These are phyloP conservation scores for Holcopasites calliopsidis DNA, from an alignment of 1,140 invertebrate species.

Conservation along the genomic window DNA sequence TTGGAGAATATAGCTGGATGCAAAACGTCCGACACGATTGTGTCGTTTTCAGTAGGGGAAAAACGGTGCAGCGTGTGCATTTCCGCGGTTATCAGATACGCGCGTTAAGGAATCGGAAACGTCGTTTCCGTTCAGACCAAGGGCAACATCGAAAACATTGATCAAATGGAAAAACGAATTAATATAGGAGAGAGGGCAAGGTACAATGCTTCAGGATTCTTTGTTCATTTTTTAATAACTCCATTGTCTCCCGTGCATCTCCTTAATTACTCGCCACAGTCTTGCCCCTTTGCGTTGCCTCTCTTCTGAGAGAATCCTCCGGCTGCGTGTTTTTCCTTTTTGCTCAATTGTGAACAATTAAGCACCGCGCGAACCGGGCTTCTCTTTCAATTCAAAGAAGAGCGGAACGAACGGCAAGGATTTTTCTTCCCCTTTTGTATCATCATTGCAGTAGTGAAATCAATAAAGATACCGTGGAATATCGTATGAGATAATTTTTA, in stretches of 20 bases:
- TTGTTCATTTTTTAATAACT: neutral
- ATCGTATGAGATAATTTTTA: too few relatives aligned
- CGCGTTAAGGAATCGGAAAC: neutral
- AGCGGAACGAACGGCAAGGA: too few relatives aligned
- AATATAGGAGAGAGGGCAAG: neutral
- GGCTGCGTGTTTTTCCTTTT: neutral
- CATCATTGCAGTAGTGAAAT: too few relatives aligned
- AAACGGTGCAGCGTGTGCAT: neutral
- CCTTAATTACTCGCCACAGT: constrained; percentile 23
- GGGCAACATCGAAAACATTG: too few relatives aligned
- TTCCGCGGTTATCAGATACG: neutral
- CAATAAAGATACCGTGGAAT: too few relatives aligned
- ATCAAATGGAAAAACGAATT: too few relatives aligned
- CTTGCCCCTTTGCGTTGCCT: neutral
- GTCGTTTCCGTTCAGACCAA: neutral
- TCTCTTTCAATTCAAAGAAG: neutral
- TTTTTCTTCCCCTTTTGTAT: too few relatives aligned
- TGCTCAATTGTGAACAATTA: neutral
- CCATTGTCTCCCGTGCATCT: neutral
- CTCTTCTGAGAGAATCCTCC: neutral
- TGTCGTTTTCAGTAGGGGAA: neutral
- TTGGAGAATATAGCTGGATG: neutral
- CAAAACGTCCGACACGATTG: neutral
- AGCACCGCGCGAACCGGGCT: neutral
- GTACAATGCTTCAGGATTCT: neutral